Conservation (phyloP, 2,888 invertebrate genomes). For the Rutpela maculata region DNA sequence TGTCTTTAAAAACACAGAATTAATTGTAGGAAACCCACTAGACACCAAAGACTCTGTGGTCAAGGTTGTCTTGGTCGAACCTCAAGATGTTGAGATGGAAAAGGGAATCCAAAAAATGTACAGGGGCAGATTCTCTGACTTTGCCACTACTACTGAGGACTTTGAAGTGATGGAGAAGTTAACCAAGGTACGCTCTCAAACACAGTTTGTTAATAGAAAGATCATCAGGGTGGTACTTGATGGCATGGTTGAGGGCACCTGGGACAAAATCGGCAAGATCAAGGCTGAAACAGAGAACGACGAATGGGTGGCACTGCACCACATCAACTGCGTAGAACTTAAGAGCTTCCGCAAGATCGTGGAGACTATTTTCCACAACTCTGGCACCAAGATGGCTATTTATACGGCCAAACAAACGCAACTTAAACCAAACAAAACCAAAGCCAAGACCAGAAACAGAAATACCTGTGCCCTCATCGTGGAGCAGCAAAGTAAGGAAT, state of each 20-base stretch:
- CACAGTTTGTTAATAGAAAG: background rate
- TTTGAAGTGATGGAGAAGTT: background rate
- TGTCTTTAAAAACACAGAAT: background rate
- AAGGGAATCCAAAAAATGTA: background rate
- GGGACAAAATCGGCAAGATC: no score
- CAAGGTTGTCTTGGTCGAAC: background rate
- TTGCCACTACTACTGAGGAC: background rate
- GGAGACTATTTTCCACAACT: background rate
- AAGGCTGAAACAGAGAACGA: no score
- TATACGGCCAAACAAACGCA: background rate
- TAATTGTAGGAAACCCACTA: background rate
- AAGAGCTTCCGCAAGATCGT: background rate
- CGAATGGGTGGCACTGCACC: no score
- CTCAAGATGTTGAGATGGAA: background rate
- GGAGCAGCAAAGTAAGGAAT: background rate
- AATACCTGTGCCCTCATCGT: background rate
- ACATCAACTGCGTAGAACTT: no score
- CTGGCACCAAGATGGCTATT: background rate
- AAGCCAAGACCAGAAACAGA: background rate
- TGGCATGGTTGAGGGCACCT: no score
- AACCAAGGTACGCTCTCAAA: background rate
- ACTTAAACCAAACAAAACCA: background rate
- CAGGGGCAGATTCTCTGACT: background rate
- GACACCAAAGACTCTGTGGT: background rate
- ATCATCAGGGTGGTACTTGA: no score